These are phyloP conservation scores for Cyanoliseus patagonus DNA, from an alignment of 2,113 vertebrate genomes.

Conservation along the genomic window DNA sequence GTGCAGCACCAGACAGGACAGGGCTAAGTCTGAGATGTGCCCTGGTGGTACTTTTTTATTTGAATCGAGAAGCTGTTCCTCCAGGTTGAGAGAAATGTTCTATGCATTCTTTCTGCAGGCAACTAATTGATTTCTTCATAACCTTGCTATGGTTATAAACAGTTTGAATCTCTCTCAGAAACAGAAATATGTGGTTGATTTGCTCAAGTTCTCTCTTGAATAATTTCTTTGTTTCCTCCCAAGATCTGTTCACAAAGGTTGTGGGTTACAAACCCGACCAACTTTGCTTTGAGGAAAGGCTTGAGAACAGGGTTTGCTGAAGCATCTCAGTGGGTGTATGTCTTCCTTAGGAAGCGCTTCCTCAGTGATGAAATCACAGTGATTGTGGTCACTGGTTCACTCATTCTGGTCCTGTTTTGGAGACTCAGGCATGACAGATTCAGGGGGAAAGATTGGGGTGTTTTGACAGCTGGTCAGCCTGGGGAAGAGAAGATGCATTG, in stretches of 20 bases:
- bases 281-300: background rate
- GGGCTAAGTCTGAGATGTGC: background rate
- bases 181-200: background rate
- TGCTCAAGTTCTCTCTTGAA: background rate
- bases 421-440: no score
- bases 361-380: background rate
- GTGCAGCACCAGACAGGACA: background rate
- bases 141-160: background rate
- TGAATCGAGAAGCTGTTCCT: constrained; percentile 20
- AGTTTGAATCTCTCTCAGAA: background rate
- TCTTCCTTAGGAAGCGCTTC: background rate
- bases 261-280: background rate
- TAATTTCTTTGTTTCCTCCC: background rate
- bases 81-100: background rate
- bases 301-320: background rate
- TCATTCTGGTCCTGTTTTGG: background rate
- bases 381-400: background rate
- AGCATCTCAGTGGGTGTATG: background rate
- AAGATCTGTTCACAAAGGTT: background rate
- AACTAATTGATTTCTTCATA: constrained; percentile 10
- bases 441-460: background rate
- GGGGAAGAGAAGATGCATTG: background rate
- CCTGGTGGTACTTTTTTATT: background rate
- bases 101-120: constrained; percentile 3
- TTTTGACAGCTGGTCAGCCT: background rate